These are phyloP conservation scores for Xiphophorus birchmanni DNA, from an alignment of 2,797 vertebrate species.

Conservation along the genomic window DNA sequence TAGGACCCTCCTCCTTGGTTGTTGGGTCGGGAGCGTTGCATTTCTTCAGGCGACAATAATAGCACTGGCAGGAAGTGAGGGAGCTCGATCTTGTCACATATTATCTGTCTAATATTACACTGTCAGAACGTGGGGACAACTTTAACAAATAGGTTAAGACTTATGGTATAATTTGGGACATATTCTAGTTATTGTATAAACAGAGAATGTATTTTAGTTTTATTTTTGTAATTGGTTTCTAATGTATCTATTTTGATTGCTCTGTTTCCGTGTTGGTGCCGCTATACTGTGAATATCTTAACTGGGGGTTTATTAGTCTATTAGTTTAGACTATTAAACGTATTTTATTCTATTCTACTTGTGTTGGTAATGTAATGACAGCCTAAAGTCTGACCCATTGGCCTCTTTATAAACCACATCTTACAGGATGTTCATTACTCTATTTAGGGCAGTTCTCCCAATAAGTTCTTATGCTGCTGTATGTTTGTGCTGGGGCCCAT, in stretches of 20 bases:
- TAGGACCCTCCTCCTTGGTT: too few species aligned
- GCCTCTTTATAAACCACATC: slow-evolving; percentile 3
- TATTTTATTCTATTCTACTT: neutral
- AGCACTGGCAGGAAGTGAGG: too few species aligned
- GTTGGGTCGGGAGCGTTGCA: too few species aligned
- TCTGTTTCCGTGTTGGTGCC: neutral
- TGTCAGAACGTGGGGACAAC: too few species aligned
- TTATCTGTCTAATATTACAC: too few species aligned
- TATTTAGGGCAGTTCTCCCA: slow-evolving; percentile 31
- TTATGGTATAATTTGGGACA: neutral
- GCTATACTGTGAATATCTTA: neutral
- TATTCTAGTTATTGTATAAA: neutral
- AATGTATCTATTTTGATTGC: neutral
- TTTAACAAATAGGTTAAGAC: neutral
- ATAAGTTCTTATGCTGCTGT: slow-evolving; percentile 27
- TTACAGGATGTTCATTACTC: slow-evolving; percentile 13
- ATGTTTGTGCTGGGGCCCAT: slow-evolving; percentile 41
- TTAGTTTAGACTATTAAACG: too few species aligned
- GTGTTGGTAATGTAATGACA: neutral
- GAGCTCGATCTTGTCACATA: too few species aligned
- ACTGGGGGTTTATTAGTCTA: neutral
- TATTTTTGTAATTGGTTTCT: neutral
- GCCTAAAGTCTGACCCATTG: neutral
- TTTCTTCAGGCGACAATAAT: too few species aligned
- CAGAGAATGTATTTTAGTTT: neutral